A percentile compares a stretch with the other conserved stretches of the same genome.
Conservation (phyloP, 2,888 invertebrate genomes). For the Drosophila koepferae region DNA sequence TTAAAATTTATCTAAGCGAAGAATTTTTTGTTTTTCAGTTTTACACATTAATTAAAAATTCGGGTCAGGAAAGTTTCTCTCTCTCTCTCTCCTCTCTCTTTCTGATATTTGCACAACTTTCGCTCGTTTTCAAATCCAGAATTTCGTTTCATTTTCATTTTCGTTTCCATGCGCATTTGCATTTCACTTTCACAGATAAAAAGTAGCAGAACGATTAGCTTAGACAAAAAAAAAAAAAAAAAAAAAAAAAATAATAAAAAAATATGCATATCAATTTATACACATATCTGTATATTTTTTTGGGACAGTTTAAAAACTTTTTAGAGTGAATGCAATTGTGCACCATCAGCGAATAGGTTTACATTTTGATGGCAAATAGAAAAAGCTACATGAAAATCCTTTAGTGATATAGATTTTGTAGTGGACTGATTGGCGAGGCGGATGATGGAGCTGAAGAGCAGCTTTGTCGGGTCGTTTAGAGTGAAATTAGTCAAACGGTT, state of each 20-base stretch:
- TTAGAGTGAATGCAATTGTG: constrained; percentile 18
- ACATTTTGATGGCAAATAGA: constrained; percentile 33
- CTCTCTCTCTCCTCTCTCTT: too few species aligned
- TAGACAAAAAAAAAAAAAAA: constrained; percentile 3
- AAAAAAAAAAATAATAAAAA: constrained; percentile 7
- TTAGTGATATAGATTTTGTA: constrained; percentile 43
- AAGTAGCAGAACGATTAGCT: constrained; percentile 13
- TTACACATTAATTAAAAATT: not conserved
- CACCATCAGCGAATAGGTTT: constrained; percentile 13
- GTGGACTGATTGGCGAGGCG: constrained; percentile 7
- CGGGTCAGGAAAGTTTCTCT: not conserved
- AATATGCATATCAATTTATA: constrained; percentile 2
- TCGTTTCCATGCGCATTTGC: not conserved
- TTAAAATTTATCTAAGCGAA: not conserved
- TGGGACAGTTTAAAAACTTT: constrained; percentile 21
- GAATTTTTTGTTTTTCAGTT: not conserved
- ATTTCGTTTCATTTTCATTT: constrained; percentile 10
- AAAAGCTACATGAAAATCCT: constrained; percentile 51
- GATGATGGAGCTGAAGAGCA: not conserved
- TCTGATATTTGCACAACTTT: constrained; percentile 4
- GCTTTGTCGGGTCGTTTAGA: constrained; percentile 56
- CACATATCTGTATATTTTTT: not conserved
- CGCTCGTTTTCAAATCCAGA: constrained; percentile 1
- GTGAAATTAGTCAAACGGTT: constrained; percentile 42
- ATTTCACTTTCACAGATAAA: constrained; percentile 6